phyloP scores from a whole-genome alignment of 2,888 invertebrate species.

The Lordiphosa andalusiaca region DNA sequence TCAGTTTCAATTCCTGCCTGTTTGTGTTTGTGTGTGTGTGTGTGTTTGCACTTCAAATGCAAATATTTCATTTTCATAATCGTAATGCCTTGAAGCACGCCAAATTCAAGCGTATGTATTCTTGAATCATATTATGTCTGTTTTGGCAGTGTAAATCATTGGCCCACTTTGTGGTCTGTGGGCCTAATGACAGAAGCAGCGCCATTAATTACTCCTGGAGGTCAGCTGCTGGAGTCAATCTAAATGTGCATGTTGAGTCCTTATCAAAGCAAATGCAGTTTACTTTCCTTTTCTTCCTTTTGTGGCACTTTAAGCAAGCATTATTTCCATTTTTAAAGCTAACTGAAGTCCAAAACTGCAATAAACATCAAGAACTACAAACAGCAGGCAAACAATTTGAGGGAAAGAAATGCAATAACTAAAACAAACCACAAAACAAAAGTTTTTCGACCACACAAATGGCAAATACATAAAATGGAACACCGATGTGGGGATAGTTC shows the following conservation, averaged over 20 bases:
- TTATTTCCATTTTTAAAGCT: too few species aligned
- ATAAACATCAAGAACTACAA: constrained; percentile 12
- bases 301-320: too few species aligned
- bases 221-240: too few species aligned
- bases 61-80: constrained; percentile 64
- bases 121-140: constrained; percentile 16
- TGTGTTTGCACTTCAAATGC: constrained; percentile 41
- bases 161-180: constrained; percentile 20
- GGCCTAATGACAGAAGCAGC: background rate
- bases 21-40: constrained; percentile 13
- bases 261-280: too few species aligned
- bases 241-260: too few species aligned
- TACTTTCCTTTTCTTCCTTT: too few species aligned
- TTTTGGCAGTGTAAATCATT: constrained; percentile 16
- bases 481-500: background rate
- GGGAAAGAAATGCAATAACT: constrained; percentile 43
- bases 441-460: constrained; percentile 19
- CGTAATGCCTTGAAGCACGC: constrained; percentile 19
- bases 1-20: constrained; percentile 5
- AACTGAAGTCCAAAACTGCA: background rate
- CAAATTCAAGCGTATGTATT: constrained; percentile 34
- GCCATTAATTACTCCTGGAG: too few species aligned
- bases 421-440: constrained; percentile 38
- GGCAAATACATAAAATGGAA: too few species aligned
- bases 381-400: constrained; percentile 16